Conservation (phyloP, 2,797 vertebrate genomes). For the Anabas testudineus region DNA sequence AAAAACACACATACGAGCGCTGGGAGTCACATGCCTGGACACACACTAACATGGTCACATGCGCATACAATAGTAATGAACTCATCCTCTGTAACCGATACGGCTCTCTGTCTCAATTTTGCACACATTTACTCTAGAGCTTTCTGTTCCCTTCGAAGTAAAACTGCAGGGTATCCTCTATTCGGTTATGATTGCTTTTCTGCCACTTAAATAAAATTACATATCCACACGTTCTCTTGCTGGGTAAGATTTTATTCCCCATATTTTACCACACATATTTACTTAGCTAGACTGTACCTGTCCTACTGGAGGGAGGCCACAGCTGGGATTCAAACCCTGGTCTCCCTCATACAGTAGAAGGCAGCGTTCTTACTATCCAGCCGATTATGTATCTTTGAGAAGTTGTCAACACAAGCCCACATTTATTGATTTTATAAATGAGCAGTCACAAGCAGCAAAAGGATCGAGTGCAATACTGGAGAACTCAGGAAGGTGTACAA, state of each 20-base stretch:
- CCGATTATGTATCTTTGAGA: too few species aligned
- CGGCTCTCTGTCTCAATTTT: conserved; percentile 30
- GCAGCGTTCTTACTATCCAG: too few species aligned
- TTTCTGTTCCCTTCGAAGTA: conserved; percentile 7
- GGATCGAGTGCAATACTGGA: conserved; percentile 37
- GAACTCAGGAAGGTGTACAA: conserved; percentile 28
- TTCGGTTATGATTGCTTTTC: neutral
- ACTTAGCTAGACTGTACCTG: neutral
- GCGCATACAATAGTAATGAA: conserved; percentile 36
- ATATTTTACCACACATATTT: conserved; percentile 1
- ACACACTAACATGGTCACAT: conserved; percentile 16
- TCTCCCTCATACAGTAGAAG: too few species aligned
- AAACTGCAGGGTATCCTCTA: neutral
- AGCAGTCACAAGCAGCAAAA: conserved; percentile 41
- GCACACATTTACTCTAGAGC: conserved; percentile 26
- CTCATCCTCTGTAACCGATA: conserved; percentile 41
- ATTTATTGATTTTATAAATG: conserved; percentile 56
- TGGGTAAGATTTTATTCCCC: neutral
- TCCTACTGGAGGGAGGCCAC: neutral
- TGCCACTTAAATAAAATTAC: neutral
- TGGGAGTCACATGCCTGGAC: conserved; percentile 15
- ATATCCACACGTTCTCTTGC: conserved; percentile 3
- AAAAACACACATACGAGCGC: conserved; percentile 41
- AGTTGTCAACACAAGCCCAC: conserved; percentile 18
- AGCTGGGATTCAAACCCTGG: too few species aligned